These are phyloP conservation scores for Tenthredo distinguenda DNA, from an alignment of 2,888 invertebrate species.

Conservation along the genomic window DNA sequence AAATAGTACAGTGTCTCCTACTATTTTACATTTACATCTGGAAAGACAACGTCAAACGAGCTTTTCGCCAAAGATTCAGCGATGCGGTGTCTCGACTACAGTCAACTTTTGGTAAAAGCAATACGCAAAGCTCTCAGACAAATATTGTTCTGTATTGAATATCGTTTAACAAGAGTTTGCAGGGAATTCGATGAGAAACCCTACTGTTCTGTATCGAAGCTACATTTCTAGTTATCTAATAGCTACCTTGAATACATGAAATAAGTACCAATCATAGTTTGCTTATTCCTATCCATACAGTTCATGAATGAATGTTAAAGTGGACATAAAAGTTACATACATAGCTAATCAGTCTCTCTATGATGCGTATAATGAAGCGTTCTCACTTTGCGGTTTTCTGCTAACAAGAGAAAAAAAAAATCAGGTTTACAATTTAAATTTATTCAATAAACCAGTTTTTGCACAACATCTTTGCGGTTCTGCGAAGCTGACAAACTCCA, in stretches of 20 bases:
- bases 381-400: too few species aligned
- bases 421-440: too few species aligned
- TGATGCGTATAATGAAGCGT: too few species aligned
- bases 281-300: too few species aligned
- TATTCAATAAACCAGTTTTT: too few species aligned
- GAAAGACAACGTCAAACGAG: neutral
- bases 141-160: neutral
- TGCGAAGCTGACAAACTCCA: too few species aligned
- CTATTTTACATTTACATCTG: slow-evolving; percentile 5
- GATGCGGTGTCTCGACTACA: neutral
- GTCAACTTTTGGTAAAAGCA: neutral
- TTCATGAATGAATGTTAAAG: too few species aligned
- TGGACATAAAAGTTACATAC: too few species aligned
- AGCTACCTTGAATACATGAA: neutral
- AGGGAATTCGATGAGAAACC: neutral
- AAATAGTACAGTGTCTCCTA: neutral
- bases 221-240: neutral
- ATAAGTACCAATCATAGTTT: neutral
- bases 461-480: too few species aligned
- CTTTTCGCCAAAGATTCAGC: neutral
- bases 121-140: neutral
- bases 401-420: too few species aligned
- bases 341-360: too few species aligned
- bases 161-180: neutral
- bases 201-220: neutral